A percentile compares a stretch with the other conserved stretches of the same genome.
phyloP scores from a whole-genome alignment of 2,888 invertebrate species.

The Belgica antarctica region DNA sequence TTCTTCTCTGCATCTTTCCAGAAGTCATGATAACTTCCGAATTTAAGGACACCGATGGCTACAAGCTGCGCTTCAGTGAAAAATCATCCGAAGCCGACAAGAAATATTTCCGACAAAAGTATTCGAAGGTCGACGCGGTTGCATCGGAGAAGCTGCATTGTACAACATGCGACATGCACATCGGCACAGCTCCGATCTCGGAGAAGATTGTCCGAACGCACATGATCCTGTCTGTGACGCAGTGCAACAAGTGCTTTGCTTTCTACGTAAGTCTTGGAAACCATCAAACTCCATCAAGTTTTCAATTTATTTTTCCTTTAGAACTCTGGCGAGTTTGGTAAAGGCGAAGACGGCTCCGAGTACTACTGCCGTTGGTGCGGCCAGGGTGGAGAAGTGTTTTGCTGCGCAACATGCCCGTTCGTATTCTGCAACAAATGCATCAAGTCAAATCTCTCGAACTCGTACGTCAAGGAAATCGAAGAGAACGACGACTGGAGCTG shows the following conservation, averaged over 20 bases:
- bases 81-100: conserved; percentile 59
- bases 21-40: conserved; percentile 1
- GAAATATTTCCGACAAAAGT: conserved; percentile 57
- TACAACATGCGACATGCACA: conserved; percentile 70
- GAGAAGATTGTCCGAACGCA: conserved; percentile 67
- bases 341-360: conserved; percentile 80
- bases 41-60: conserved; percentile 46
- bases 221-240: conserved; percentile 69
- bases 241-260: conserved; percentile 70
- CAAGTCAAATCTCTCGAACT: conserved; percentile 65
- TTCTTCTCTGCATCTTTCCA: neutral
- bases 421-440: conserved; percentile 79
- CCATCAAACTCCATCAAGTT: neutral
- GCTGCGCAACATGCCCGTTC: conserved; percentile 72
- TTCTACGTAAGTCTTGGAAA: conserved; percentile 67
- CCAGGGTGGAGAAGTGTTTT: conserved; percentile 75
- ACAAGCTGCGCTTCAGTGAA: conserved; percentile 57
- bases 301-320: conserved; percentile 1
- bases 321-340: conserved; percentile 67
- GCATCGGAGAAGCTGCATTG: conserved; percentile 67
- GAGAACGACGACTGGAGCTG: conserved; percentile 78
- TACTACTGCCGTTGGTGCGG: conserved; percentile 82
- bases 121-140: conserved; percentile 61
- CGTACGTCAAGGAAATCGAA: conserved; percentile 67
- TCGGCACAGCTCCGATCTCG: conserved; percentile 68